Evolutionary conservation across 2,797 vertebrate species (phyloP), one percentile per base, ranked within the genome.

Genomic region (Enteromius radiatus): DNA sequence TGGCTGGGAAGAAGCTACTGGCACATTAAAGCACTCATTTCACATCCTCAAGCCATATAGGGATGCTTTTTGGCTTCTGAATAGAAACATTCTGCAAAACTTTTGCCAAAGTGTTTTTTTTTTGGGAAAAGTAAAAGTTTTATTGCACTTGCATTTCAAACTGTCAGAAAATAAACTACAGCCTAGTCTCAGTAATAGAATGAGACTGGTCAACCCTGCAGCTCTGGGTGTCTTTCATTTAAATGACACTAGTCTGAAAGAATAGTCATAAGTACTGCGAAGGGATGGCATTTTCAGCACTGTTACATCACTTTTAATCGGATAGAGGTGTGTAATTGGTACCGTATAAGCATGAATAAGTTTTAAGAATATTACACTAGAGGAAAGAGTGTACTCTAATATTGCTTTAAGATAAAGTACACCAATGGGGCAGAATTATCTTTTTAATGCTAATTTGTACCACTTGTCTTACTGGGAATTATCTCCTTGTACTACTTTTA

Each of bases 401-500:
- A 86, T 41, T 75, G 64, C 41, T 47, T 63, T 33, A 65, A 83
- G 68, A 84, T 78, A 65, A 82, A 85, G 74, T 65, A 76, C 52
- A 41, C n/a, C 26, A 64, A 81, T 84, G 31, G 59, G 75, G 38
- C 65, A 65, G 26, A 69, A 65, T 81, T 77, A 86, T 84, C 81
- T 84, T 78, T 83, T 76, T 85, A 79, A 81, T 76, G 78, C 73
- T 86, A 85, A 85, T 86, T 85, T 84, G 76, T 71, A 75, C 63
- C 68, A 74, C 67, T 86, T 86, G 81, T 85, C 82, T 73, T 73
- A 67, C 33, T 41, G 81, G 70, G 65, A 76, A 84, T 86, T 74
- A 86, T 84, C 67, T 69, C 67, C 59, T 63, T 63, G 78, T 63
- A 77, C 84, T 85, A 75, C 77, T 85, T 81, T 67, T 49, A 77